phyloP scores from a whole-genome alignment of 1,140 invertebrate species.

The Bombus sylvicola region DNA sequence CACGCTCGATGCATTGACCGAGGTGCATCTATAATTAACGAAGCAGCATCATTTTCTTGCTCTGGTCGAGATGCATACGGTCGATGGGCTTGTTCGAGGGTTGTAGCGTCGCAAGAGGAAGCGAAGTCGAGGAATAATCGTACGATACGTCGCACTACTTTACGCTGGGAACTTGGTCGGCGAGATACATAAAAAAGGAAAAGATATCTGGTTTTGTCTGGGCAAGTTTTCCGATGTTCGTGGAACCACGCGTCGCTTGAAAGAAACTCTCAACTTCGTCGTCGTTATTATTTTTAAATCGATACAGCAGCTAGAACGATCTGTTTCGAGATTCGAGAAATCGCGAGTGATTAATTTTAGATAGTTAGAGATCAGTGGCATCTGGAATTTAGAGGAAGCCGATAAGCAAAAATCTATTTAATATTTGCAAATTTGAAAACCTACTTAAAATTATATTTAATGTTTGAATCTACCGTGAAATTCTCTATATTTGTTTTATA shows the following conservation, averaged over 20 bases:
- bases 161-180: neutral
- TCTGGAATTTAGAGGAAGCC: no score
- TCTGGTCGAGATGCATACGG: neutral
- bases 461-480: neutral
- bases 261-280: neutral
- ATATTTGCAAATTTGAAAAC: no score
- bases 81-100: slow-evolving; percentile 5
- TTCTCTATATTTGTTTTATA: neutral
- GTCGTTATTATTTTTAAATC: slow-evolving; percentile 9
- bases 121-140: neutral
- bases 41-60: slow-evolving; percentile 4
- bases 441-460: no score
- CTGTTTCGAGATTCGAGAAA: no score
- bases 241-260: neutral
- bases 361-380: no score
- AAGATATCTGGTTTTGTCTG: neutral
- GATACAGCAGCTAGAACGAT: neutral
- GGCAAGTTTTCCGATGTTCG: slow-evolving; percentile 3
- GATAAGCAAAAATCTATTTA: no score
- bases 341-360: no score
- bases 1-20: slow-evolving; percentile 6
- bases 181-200: slow-evolving; percentile 13
- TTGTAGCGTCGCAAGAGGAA: neutral
- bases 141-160: neutral
- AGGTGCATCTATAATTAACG: slow-evolving; percentile 23